Evolutionary conservation across 2,888 invertebrate species (phyloP).

Genomic region (Amiota minor): DNA sequence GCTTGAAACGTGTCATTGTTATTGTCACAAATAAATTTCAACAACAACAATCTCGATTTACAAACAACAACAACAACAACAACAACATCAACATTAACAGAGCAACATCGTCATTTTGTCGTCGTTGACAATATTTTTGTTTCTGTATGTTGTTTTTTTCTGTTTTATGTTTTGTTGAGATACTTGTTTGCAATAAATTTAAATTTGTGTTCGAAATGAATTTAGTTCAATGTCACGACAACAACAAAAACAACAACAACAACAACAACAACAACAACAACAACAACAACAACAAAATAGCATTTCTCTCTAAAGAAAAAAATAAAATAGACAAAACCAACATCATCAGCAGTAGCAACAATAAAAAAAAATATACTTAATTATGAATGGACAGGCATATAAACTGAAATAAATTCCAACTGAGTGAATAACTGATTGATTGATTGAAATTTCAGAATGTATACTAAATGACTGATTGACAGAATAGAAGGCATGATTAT

Average conservation of each 20-base stretch:
- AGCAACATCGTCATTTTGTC: conserved; percentile 1
- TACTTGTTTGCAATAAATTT: conserved; percentile 34
- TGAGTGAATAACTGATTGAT: neutral
- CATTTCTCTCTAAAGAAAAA: no score
- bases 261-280: conserved; percentile 48
- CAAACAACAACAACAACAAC: conserved; percentile 5
- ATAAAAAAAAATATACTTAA: neutral
- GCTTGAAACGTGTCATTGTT: conserved; percentile 11
- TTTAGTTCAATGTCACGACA: conserved; percentile 63
- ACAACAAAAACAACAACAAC: conserved; percentile 45
- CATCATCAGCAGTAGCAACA: neutral
- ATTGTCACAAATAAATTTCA: conserved; percentile 8
- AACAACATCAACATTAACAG: no score
- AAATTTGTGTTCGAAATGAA: conserved; percentile 41
- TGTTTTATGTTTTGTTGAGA: neutral
- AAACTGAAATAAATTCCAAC: conserved; percentile 29
- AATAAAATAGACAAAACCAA: neutral
- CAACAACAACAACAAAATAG: conserved; percentile 31
- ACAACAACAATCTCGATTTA: conserved; percentile 12
- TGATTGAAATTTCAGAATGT: no score
- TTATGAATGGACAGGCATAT: conserved; percentile 24
- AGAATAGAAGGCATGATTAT: no score
- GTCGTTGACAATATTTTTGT: neutral
- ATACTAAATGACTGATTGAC: no score
- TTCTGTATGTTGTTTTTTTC: no score